Base-by-base conservation (phyloP, 2,113 vertebrate species). In the Lophura nycthemera region DNA sequence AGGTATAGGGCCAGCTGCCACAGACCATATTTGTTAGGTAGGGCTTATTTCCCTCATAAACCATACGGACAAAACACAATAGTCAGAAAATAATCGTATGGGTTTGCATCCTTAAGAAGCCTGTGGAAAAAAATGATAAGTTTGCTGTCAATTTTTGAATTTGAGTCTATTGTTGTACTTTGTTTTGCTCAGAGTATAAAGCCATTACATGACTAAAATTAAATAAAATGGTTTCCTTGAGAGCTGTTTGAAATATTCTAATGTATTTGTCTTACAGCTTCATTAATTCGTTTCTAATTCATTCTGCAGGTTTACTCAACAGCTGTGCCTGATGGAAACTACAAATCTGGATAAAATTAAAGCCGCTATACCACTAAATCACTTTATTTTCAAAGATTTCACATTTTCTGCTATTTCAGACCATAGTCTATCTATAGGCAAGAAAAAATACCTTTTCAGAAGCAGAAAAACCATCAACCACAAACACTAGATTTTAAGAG, bases 281-380 rank as follows among this genome's bases (percentile, higher is more conserved):
- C 94, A 94, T 96, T 95, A 96, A 97, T 96, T 95, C 92, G 90
- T 95, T 96, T 89, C 95, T 97, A 96, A 95, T 96, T 97, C 92
- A 97, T 94, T 96, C 96, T 95, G 86, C 90, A 96, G 96, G 94
- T 96, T 97, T 97, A 94, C 48, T 95, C 91, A 96, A 95, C 97
- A 97, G 86, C 96, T 97, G 92, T 84, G 92, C 74, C 86, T 43
- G 88, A 96, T 94, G 88, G 82, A 96, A 94, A 94, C 92, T 95
- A 89, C 92, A 96, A 95, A 95, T 96, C 94, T 86, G 93, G 90
- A 93, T 94, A 90, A 96, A 96, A 96, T 95, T 81, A 97, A 94
- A 95, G 93, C 88, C 80, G 80, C 86, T 88, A 91, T 77, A 92
- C 59, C 60, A 83, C 73, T 94, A 91, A 95, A 96, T 90, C 88